Base-by-base conservation (phyloP, 92 coral and sea anemone species). In the Palythoa grandis region DNA sequence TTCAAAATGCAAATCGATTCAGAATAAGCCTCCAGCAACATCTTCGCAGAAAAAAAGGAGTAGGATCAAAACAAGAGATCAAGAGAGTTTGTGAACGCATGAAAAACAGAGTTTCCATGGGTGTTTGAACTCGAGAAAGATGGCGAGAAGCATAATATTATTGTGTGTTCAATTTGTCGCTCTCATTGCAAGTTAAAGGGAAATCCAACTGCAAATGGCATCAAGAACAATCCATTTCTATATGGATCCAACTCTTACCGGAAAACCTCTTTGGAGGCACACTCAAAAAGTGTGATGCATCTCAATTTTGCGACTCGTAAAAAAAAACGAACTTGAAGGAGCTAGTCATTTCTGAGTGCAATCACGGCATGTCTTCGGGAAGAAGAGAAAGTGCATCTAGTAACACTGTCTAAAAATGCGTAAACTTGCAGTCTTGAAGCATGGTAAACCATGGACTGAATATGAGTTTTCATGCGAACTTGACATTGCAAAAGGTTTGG, bases 31-130 rank as follows among this genome's bases (percentile, higher is more conserved):
- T 82, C 67, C 60, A 57, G 75, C 73, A 82, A 72, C 80, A 72
- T 70, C 87, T 70, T 50, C 13, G 80, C 72, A 71, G 71, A 71
- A 56, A 83, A 83, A 70, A 83, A 72, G 65, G 79, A 83, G 80
- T 84, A 84, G 72, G 80, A 84, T 57, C 76, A 70, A 70, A 84
- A 72, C 53, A n/a, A n/a, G 69, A 58, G 87, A 84, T 84, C 87
- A 76, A 38, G 87, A 84, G 70, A 52, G 71, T 84, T 84, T 76
- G 87, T 84, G 67, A 67, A 53, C 72, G 61, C 82, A 43, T 84
- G 80, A 80, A 73, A 84, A 84, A 84, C 76, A 84, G 80, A 84
- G 80, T 84, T 84, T 84, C 88, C 82, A 52, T 84, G 88, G 88
- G 82, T 72, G 29, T 56, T 9, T 73, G 88, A 84, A 52, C 70